phyloP scores from a whole-genome alignment of 2,888 invertebrate species.

The Limnephilus auricula region DNA sequence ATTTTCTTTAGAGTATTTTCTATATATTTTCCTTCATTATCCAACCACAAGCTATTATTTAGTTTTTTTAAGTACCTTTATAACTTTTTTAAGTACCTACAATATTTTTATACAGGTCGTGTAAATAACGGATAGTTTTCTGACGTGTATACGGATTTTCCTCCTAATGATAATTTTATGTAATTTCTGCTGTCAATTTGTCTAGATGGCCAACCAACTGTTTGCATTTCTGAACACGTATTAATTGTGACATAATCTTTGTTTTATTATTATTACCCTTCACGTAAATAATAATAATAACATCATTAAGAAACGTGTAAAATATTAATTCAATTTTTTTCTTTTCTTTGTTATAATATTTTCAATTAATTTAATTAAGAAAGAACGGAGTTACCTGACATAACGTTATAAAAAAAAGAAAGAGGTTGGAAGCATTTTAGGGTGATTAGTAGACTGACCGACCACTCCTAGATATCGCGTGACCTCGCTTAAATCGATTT shows the following conservation, averaged over 20 bases:
- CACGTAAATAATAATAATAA: not conserved
- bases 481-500: not conserved
- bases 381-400: not conserved
- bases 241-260: slow-evolving; percentile 2
- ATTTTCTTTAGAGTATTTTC: too few relatives aligned
- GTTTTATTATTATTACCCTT: not conserved
- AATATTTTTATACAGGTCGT: too few relatives aligned
- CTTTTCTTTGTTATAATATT: too few relatives aligned
- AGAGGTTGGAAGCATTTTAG: not conserved
- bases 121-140: not conserved
- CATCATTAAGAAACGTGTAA: not conserved
- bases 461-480: not conserved
- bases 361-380: not conserved
- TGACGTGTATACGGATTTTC: not conserved
- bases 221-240: not conserved
- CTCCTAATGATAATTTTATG: not conserved
- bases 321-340: not conserved
- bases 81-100: too few relatives aligned
- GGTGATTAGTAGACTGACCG: not conserved
- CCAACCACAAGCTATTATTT: too few relatives aligned
- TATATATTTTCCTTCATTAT: too few relatives aligned
- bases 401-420: not conserved
- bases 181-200: not conserved
- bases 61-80: too few relatives aligned
- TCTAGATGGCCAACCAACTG: not conserved